Conservation (phyloP, 2,888 invertebrate genomes). For the Hirtodrosophila alboralis region DNA sequence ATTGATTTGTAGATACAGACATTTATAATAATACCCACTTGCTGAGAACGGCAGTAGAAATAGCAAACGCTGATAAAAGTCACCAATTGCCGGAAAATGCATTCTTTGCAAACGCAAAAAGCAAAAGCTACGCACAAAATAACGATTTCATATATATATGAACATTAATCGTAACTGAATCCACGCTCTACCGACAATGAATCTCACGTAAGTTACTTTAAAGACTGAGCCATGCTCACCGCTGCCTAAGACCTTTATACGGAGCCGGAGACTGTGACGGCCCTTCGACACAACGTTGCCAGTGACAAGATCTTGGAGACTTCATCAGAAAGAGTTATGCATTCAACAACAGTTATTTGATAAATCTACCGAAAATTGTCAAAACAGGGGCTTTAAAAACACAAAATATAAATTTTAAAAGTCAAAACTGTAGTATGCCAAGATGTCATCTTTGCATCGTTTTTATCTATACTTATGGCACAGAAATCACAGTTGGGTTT, state of each 20-base stretch:
- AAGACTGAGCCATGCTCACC: conserved; percentile 54
- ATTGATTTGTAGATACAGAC: conserved; percentile 46
- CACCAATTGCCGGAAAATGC: conserved; percentile 67
- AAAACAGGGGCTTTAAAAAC: neutral
- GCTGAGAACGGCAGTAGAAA: conserved; percentile 65
- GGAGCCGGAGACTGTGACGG: conserved; percentile 23
- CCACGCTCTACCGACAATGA: conserved; percentile 35
- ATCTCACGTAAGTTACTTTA: conserved; percentile 44
- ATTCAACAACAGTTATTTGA: neutral
- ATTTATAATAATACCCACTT: conserved; percentile 54
- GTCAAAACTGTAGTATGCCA: too few relatives aligned
- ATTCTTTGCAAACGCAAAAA: too few relatives aligned
- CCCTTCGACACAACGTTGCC: conserved; percentile 31
- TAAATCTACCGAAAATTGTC: neutral
- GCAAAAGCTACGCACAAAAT: conserved; percentile 21
- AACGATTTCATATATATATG: neutral
- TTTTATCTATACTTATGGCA: too few relatives aligned
- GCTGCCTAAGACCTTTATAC: conserved; percentile 59
- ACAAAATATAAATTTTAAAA: too few relatives aligned
- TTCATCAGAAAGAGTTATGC: neutral
- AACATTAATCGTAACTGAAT: conserved; percentile 2
- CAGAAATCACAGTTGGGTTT: too few relatives aligned
- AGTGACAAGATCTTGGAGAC: conserved; percentile 9
- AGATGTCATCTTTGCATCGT: too few relatives aligned
- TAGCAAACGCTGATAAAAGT: conserved; percentile 66